Base-by-base conservation (phyloP, 2,113 vertebrate genomes). In the Pelvicachromis taeniatus region DNA sequence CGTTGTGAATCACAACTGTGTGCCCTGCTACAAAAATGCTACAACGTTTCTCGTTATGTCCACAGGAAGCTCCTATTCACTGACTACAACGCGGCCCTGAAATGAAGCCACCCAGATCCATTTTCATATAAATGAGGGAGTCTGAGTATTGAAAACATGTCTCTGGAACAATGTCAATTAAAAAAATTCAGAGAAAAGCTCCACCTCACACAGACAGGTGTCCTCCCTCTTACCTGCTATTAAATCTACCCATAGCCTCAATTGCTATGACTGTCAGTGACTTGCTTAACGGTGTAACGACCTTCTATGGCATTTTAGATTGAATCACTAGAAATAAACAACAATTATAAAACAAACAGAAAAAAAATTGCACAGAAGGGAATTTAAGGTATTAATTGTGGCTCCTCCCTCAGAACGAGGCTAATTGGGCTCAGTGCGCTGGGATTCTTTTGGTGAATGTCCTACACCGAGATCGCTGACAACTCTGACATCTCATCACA, bases 381-480 rank as follows among this genome's bases (percentile, higher is more conserved):
- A 23, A 70, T 48, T 77, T 35, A 61, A 68, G 56, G 78, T 80
- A 68, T 9, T 56, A 86, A 80, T 75, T 42, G 78, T 42, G 19
- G 53, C 58, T 77, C 59, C 29, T 70, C 29, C 11, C 3, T 2
- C 16, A 21, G 68, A 55, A 54, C 55, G 61, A 48, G 17, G 81
- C 82, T 77, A 85, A 50, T 78, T 73, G 17, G 40, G 59, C 50
- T 84, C 50, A 88, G 80, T 77, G 73, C 45, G 77, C 61, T 61
- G 73, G 73, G 54, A 26, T 91, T 91, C 93, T 94, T 92, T 42
- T 91, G 77, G 21, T 70, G 88, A 86, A 81, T 80, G 77, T 88
- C 79, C 84, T 6, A 40, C 12, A 23, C 58, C 56, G 77, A 93
- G 90, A 89, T 21, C 23, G 38, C 70, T 80, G 81, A 86, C 77